Evolutionary conservation across 1,140 invertebrate genomes (phyloP), one percentile per base, ranked within the genome.

Genomic region (Antheraea pernyi): DNA sequence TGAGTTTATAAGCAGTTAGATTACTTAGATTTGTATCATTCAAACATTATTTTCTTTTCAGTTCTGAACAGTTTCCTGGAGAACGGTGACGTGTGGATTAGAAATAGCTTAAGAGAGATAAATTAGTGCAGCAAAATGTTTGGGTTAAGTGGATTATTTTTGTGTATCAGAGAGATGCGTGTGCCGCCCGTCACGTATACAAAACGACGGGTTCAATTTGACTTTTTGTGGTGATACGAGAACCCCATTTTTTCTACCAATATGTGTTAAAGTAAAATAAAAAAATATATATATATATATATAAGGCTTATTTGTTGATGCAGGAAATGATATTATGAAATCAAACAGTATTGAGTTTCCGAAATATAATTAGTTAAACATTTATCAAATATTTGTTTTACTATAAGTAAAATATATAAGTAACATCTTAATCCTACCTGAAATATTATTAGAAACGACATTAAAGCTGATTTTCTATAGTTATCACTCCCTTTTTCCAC

Each of bases 41-140:
- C 11, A 53, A 53, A 6, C 9, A 42, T 42, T n/a, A n/a, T 42
- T 42, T 53, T 53, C 16, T 13, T 53, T 6, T 11, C 46, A 16
- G 16, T 53, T 53, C 46, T 5, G 46, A 53, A 1, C 46, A 16
- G 46, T 53, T 53, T 53, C 46, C 46, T 53, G 46, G 46, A 53
- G 46, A 11, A 11, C 46, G 13, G 46, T n/a, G 46, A 53, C 46
- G 46, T 53, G 46, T 6, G 16, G 46, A 53, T 53, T 53, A 53
- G 46, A 53, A 53, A 53, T 53, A 53, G 46, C 16, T 53, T 53
- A 53, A 53, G 46, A 53, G 46, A 53, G 46, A 53, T 53, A 53
- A 53, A 53, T n/a, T 13, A 53, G 11, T 53, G 16, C 46, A 53
- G 10, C 16, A 13, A 53, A 53, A 53, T 53, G 16, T 53, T 53